phyloP scores from a whole-genome alignment of 2,113 vertebrate genomes.

The Dunckerocampus dactyliophorus region DNA sequence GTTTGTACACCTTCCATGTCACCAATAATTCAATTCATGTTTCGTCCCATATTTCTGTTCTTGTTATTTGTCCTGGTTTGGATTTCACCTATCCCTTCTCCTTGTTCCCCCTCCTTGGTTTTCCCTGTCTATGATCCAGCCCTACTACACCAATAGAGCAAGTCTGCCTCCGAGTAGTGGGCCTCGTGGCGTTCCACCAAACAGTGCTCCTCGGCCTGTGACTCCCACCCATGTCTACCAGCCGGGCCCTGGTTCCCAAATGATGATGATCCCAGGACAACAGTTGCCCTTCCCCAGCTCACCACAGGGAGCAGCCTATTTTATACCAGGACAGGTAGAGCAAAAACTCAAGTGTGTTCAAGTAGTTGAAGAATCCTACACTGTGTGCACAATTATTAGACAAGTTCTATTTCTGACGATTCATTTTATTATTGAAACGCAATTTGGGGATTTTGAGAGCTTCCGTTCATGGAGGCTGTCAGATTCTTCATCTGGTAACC shows the following conservation, averaged over 20 bases:
- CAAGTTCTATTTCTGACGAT: no score
- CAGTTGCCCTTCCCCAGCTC: slow-evolving; percentile 83
- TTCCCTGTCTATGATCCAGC: slow-evolving; percentile 66
- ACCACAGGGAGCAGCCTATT: slow-evolving; percentile 83
- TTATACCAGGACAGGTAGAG: slow-evolving; percentile 87
- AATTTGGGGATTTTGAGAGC: no score
- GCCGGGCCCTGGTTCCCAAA: slow-evolving; percentile 82
- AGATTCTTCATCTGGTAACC: no score
- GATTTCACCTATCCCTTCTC: neutral
- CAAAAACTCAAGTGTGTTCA: neutral
- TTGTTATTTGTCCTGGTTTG: neutral
- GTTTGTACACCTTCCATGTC: no score
- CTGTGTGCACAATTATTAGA: no score
- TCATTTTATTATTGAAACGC: no score
- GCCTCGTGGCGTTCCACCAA: slow-evolving; percentile 82
- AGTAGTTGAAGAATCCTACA: no score
- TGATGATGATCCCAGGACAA: slow-evolving; percentile 97
- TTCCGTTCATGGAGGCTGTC: no score
- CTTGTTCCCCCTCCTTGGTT: neutral
- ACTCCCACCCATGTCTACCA: slow-evolving; percentile 91
- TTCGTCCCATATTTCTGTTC: no score
- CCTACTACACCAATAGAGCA: slow-evolving; percentile 87
- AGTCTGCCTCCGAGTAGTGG: slow-evolving; percentile 76
- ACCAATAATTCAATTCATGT: no score
- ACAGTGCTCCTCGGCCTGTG: slow-evolving; percentile 84